Conservation (phyloP, 2,888 invertebrate genomes). For the Noctua janthina region DNA sequence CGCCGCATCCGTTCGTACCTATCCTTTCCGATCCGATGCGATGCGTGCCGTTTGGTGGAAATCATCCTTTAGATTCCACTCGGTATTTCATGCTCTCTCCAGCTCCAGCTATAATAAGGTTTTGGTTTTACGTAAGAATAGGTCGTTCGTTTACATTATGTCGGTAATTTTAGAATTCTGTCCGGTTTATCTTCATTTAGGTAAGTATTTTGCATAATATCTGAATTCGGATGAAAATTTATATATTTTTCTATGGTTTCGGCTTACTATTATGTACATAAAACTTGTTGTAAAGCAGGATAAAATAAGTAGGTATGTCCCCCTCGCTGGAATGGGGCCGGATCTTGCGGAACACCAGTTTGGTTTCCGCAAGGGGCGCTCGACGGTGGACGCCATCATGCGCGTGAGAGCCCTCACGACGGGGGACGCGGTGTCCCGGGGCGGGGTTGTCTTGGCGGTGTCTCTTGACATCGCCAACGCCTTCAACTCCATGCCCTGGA, state of each 20-base stretch:
- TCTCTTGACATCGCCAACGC: too few relatives aligned
- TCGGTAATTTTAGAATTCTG: not conserved
- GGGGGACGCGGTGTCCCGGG: too few relatives aligned
- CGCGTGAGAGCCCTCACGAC: too few relatives aligned
- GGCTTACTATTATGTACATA: not conserved
- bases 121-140: not conserved
- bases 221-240: constrained; percentile 15
- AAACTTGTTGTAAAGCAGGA: not conserved
- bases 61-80: not conserved
- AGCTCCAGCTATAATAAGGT: not conserved
- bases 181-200: not conserved
- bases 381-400: too few relatives aligned
- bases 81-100: not conserved
- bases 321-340: too few relatives aligned
- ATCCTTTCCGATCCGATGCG: too few relatives aligned
- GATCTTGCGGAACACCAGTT: too few relatives aligned
- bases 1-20: too few relatives aligned
- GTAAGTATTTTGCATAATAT: constrained; percentile 14
- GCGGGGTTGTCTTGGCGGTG: too few relatives aligned
- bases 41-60: too few relatives aligned
- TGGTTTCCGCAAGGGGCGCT: too few relatives aligned
- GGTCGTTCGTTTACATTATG: not conserved
- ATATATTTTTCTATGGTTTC: constrained; percentile 1
- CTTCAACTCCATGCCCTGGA: too few relatives aligned
- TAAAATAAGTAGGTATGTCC: not conserved